Evolutionary conservation across 2,113 vertebrate genomes (phyloP).

Genomic region (Hippocampus comes): DNA sequence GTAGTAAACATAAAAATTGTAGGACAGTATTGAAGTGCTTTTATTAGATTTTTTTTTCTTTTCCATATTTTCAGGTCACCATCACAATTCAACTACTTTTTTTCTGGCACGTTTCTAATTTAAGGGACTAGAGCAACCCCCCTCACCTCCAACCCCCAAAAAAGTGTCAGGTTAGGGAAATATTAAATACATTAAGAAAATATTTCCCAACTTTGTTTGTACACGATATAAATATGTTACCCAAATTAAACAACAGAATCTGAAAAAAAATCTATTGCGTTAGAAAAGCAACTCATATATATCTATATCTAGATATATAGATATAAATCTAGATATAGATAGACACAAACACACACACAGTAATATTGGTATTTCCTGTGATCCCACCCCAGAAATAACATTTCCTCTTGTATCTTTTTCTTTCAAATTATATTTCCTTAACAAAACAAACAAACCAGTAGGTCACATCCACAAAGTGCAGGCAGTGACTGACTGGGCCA

Average conservation of each 20-base stretch:
- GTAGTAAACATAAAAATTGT: too few species aligned
- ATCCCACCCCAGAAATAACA: slow-evolving; percentile 9
- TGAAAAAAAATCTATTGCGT: background rate
- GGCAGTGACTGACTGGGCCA: slow-evolving; percentile 13
- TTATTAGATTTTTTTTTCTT: too few species aligned
- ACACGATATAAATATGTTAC: background rate
- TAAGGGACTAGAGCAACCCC: too few species aligned
- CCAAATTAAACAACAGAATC: background rate
- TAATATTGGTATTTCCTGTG: background rate
- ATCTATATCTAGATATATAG: too few species aligned
- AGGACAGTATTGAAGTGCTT: too few species aligned
- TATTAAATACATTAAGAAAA: background rate
- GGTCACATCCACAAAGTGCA: slow-evolving; percentile 36
- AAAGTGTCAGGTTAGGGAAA: background rate
- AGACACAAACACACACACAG: background rate
- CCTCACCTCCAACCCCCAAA: too few species aligned
- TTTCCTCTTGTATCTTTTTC: slow-evolving; percentile 21
- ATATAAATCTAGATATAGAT: too few species aligned
- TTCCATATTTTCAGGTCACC: too few species aligned
- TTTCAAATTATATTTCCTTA: slow-evolving; percentile 28
- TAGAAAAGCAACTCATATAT: background rate
- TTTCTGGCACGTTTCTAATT: too few species aligned
- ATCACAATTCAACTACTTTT: too few species aligned
- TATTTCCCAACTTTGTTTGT: background rate
- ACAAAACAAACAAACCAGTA: slow-evolving; percentile 40